Evolutionary conservation across 2,888 invertebrate species (phyloP).

Genomic region (Timema podura): DNA sequence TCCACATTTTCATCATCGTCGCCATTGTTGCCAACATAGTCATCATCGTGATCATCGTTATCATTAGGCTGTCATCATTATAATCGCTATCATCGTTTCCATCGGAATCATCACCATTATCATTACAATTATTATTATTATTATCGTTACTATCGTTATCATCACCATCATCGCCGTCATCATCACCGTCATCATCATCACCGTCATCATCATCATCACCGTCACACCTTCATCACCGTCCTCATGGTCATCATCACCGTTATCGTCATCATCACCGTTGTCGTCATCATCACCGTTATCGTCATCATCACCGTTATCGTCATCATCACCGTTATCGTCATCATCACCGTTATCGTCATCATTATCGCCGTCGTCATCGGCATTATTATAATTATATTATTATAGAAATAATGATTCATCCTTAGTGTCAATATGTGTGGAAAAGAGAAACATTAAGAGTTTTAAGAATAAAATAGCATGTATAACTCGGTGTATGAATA

Average conservation of each 20-base stretch:
- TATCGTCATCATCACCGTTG: slow-evolving; percentile 6
- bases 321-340: slow-evolving; percentile 8
- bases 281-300: slow-evolving; percentile 5
- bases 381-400: background rate
- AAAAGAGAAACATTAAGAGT: too few relatives aligned
- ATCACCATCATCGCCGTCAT: slow-evolving; percentile 11
- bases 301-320: slow-evolving; percentile 10
- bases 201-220: slow-evolving; percentile 5
- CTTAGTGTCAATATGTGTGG: too few relatives aligned
- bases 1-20: background rate
- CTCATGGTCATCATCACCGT: slow-evolving; percentile 2
- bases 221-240: background rate
- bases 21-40: background rate
- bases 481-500: too few relatives aligned
- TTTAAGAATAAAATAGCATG: too few relatives aligned
- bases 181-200: slow-evolving; percentile 2
- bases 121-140: background rate
- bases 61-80: background rate
- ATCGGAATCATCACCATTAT: background rate
- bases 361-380: background rate
- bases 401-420: too few relatives aligned
- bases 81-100: background rate
- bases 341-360: background rate
- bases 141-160: too few relatives aligned
- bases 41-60: background rate